Base-by-base conservation (phyloP, 2,888 invertebrate genomes). In the Desoria tigrina region DNA sequence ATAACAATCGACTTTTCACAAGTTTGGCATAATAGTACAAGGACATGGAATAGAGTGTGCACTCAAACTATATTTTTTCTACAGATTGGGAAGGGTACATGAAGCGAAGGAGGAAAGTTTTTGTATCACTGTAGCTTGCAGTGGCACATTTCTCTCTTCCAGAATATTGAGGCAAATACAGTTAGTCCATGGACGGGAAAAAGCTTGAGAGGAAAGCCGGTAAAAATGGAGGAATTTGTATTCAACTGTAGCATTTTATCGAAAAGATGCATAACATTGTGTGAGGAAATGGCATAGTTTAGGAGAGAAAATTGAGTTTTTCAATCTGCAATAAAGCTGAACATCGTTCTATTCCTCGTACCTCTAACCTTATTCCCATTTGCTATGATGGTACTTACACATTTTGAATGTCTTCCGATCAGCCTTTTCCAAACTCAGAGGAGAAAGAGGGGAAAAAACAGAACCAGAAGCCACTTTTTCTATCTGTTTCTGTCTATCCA, bases 241-340 rank as follows among this genome's bases (percentile, higher is more conserved):
- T 75, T 74, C 72, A 68, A 68, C 66, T 67, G 61, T 68, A 64
- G 69, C 59, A 69, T 69, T 74, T 72, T 71, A 75, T 73, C 65
- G 74, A 69, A 68, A 71, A 72, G 72, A 72, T 73, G 74, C 74
- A 73, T 69, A 68, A 66, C 67, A 68, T 73, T 73, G 62, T 67
- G 54, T 62, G 67, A 72, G 73, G 65, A 69, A 75, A 74, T 75
- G 73, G 74, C 72, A 72, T 73, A 75, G 74, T 75, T 75, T 75
- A 75, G 72, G 65, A 73, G 65, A 71, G 74, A 75, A 75, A 75
- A 75, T 75, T 74, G 75, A 75, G 73, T 75, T 75, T 75, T 75
- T 75, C 75, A 75, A 75, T 75, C 74, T 75, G 75, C 74, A 74
- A 75, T 75, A 75, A 75, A 75, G 74, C 72, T 58, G 42, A 58